Conservation (phyloP, 2,888 invertebrate genomes). For the Pseudococcus jackbeardsleyi region DNA sequence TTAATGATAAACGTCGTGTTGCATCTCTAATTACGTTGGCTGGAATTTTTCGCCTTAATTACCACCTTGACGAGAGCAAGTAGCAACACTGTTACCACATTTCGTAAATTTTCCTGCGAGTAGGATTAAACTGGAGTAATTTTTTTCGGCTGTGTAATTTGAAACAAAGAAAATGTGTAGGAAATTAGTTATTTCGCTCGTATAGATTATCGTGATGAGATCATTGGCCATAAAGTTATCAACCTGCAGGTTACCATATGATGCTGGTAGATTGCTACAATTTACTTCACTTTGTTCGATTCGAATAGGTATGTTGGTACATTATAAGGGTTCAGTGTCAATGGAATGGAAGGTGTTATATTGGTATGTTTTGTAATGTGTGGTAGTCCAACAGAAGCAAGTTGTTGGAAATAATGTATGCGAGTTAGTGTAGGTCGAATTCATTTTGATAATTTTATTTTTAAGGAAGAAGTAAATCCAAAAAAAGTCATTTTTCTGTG, state of each 20-base stretch:
- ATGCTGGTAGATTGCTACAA: constrained; percentile 26
- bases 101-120: constrained; percentile 11
- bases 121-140: background rate
- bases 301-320: background rate
- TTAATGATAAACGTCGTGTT: background rate
- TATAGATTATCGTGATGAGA: constrained; percentile 37
- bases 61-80: background rate
- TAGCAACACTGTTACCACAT: constrained; percentile 6
- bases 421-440: too few relatives aligned
- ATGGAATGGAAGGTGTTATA: background rate
- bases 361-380: background rate
- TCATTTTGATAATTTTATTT: too few relatives aligned
- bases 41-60: constrained; percentile 28
- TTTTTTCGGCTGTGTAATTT: constrained; percentile 6
- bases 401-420: background rate
- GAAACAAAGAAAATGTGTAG: background rate
- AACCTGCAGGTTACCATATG: constrained; percentile 17
- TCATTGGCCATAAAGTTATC: constrained; percentile 49
- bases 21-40: background rate
- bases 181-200: constrained; percentile 9
- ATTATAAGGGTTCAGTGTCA: constrained; percentile 33
- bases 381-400: background rate
- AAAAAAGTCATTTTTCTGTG: background rate
- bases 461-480: too few relatives aligned
- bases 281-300: constrained; percentile 1